phyloP scores from a whole-genome alignment of 2,113 vertebrate genomes.

The Lepus timidus region DNA sequence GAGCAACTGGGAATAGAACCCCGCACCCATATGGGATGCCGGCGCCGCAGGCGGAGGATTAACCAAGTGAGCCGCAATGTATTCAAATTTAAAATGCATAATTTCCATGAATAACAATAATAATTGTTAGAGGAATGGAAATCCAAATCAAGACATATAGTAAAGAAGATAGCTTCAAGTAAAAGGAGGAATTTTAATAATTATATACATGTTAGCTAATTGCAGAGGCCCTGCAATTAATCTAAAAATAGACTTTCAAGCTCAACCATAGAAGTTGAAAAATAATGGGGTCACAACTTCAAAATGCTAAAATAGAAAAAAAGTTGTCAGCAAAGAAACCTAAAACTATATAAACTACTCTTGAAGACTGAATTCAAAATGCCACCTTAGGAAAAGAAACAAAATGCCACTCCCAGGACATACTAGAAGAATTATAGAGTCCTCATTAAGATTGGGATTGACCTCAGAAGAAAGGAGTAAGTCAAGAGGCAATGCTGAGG shows the following conservation, averaged over 20 bases:
- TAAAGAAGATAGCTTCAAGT: background rate
- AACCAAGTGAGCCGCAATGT: no score
- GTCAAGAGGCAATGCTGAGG: background rate
- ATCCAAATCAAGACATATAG: background rate
- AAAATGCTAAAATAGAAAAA: background rate
- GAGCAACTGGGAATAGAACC: no score
- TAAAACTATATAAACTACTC: background rate
- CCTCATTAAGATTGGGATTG: background rate
- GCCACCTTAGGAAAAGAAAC: background rate
- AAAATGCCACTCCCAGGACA: background rate
- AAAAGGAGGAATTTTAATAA: background rate
- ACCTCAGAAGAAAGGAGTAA: background rate
- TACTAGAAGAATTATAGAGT: background rate
- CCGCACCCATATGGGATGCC: no score
- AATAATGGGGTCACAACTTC: background rate
- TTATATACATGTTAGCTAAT: conserved; percentile 1
- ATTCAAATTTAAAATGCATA: background rate
- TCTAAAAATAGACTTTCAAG: background rate
- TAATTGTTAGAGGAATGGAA: background rate
- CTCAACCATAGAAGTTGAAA: background rate
- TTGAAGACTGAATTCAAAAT: background rate
- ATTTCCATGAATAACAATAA: background rate
- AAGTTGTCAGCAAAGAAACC: background rate
- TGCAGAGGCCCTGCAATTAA: background rate
- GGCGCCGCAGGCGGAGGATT: no score